These are phyloP conservation scores for Nerophis lumbriciformis DNA, from an alignment of 2,113 vertebrate species.

Conservation along the genomic window DNA sequence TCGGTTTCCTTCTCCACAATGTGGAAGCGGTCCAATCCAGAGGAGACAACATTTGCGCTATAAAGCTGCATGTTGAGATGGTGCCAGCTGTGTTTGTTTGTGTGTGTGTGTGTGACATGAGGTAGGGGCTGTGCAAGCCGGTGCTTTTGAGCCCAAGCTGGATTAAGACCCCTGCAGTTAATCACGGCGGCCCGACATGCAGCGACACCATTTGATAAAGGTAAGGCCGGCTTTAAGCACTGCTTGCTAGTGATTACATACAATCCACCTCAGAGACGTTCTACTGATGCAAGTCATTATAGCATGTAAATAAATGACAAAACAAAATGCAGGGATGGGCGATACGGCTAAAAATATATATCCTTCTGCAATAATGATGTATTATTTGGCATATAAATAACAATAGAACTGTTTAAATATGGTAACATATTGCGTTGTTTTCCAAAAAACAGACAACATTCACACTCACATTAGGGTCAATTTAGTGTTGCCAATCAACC, in stretches of 20 bases:
- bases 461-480: too few species aligned
- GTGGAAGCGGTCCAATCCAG: constrained; percentile 32
- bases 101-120: constrained; percentile 15
- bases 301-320: too few species aligned
- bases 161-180: constrained; percentile 32
- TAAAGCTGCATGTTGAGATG: constrained; percentile 22
- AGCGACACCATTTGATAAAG: constrained; percentile 22
- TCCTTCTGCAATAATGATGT: too few species aligned
- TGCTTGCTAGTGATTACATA: neutral
- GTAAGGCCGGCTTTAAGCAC: constrained; percentile 21
- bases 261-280: neutral
- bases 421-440: too few species aligned
- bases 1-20: constrained; percentile 24
- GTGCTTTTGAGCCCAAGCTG: constrained; percentile 26
- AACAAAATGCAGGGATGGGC: too few species aligned
- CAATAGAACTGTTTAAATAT: too few species aligned
- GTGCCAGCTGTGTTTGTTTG: constrained; percentile 19
- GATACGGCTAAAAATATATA: too few species aligned
- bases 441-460: too few species aligned
- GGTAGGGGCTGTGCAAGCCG: constrained; percentile 11
- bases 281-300: too few species aligned
- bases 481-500: too few species aligned
- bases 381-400: too few species aligned
- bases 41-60: constrained; percentile 32
- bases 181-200: constrained; percentile 22